A percentile compares a stretch with the other conserved stretches of the same genome.
Evolutionary conservation across 2,797 vertebrate species (phyloP).

Genomic region (Lutjanus argentimaculatus): DNA sequence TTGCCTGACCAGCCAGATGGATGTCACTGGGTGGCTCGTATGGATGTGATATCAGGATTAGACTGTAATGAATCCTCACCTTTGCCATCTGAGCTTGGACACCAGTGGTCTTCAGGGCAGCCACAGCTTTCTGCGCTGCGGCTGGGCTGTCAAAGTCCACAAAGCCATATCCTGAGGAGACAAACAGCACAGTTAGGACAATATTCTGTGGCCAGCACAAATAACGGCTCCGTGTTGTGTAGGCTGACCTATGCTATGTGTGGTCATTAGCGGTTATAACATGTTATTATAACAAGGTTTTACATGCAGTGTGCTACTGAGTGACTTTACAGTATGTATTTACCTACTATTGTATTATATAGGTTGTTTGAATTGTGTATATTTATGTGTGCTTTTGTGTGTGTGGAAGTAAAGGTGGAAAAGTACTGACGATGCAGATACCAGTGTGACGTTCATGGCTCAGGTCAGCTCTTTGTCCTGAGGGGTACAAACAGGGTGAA

Average conservation of each 20-base stretch:
- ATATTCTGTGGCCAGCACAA: constrained; percentile 6
- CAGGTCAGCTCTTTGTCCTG: constrained; percentile 78
- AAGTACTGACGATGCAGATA: constrained; percentile 76
- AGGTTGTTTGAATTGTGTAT: background rate
- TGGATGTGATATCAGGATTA: constrained; percentile 59
- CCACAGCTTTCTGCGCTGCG: constrained; percentile 98
- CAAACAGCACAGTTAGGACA: constrained; percentile 39
- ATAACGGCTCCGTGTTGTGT: background rate
- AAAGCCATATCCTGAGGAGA: constrained; percentile 95
- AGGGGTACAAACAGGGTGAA: constrained; percentile 69
- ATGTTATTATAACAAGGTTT: background rate
- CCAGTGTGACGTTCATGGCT: constrained; percentile 59
- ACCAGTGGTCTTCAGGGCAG: constrained; percentile 94
- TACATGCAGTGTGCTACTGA: background rate
- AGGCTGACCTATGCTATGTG: background rate
- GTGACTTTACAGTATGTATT: background rate
- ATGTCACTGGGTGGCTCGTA: constrained; percentile 39
- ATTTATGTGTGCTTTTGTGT: constrained; percentile 4
- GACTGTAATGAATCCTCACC: constrained; percentile 87
- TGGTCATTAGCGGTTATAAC: constrained; percentile 10
- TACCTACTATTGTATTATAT: constrained; percentile 1
- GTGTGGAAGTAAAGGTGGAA: constrained; percentile 32
- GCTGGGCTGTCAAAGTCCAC: constrained; percentile 98
- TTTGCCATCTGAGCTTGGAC: constrained; percentile 99
- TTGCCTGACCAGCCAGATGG: constrained; percentile 42